These are phyloP conservation scores for Melangyna quadrimaculata DNA, from an alignment of 2,888 invertebrate species.

Conservation along the genomic window DNA sequence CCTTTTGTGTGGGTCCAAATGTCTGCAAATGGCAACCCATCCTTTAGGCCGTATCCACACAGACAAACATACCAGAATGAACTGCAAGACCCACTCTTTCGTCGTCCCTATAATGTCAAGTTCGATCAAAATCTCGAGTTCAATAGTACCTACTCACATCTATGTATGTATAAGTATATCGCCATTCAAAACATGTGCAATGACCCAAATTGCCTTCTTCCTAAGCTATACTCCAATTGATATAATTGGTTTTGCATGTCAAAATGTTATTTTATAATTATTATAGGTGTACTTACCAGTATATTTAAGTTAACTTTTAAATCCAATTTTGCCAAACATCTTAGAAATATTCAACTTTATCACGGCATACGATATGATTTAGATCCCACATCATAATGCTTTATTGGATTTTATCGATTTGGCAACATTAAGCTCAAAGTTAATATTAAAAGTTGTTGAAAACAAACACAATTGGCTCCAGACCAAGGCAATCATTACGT, in stretches of 20 bases:
- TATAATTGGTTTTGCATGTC: not conserved
- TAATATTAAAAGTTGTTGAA: constrained; percentile 23
- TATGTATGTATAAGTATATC: no score
- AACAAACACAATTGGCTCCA: constrained; percentile 47
- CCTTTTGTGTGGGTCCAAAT: no score
- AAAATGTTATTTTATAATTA: constrained; percentile 35
- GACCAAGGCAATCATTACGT: constrained; percentile 55
- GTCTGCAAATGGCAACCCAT: no score
- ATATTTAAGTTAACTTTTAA: not conserved
- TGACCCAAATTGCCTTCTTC: no score
- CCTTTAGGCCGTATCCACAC: no score
- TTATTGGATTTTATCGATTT: constrained; percentile 30
- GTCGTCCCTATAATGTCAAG: no score
- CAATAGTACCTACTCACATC: no score
- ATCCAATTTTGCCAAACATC: not conserved
- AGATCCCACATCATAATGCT: not conserved
- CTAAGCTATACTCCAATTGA: no score
- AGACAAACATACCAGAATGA: no score
- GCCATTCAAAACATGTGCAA: no score
- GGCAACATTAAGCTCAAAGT: constrained; percentile 38
- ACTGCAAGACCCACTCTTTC: no score
- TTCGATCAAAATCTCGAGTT: no score
- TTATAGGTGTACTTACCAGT: not conserved
- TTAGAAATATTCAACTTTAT: constrained; percentile 19
- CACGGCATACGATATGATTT: constrained; percentile 29